Evolutionary conservation across 1,140 invertebrate species (phyloP), one percentile per base, ranked within the genome.

Genomic region (Bombus polaris): DNA sequence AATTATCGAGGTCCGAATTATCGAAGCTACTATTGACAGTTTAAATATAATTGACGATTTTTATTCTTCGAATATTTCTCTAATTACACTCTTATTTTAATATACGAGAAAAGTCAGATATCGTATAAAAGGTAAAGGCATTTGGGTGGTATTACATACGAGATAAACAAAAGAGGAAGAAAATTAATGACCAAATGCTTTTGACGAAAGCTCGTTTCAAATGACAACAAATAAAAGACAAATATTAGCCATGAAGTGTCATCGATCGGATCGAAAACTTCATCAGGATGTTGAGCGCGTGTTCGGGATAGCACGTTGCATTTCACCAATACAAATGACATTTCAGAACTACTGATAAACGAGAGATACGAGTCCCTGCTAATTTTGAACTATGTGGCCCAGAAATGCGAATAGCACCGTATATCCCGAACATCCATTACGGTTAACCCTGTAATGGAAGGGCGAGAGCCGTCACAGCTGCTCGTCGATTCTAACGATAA

Each of bases 401-500:
- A 66, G 71, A 80, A 73, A 81, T 74, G 83, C 83, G 78, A 73
- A 66, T 32, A 73, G 13, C 66, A n/a, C n/a, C 68, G 76, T 62
- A 65, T 81, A 81, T 81, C n/a, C 57, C 39, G 71, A 32, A 32
- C 85, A 76, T 83, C 81, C 47, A 83, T 86, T 83, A 86, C 66
- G 57, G 81, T 68, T 77, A 82, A 83, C 74, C 66, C 73, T 68
- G 13, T 86, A 75, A 83, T 59, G 66, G 44, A 75, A 66, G 81
- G 81, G 65, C 62, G 70, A 65, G 74, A 77, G 66, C 81, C 65
- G 66, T 77, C 73, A 47, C 42, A 15, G 65, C 73, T 53, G 37
- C 66, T 68, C 85, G 73, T 62, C 85, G 85, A 86, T 86, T 57
- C 72, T 72, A 86, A 86, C 85, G 85, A 83, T 83, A 86, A 83